Conservation (phyloP, 2,113 vertebrate species). For the Motacilla alba region DNA sequence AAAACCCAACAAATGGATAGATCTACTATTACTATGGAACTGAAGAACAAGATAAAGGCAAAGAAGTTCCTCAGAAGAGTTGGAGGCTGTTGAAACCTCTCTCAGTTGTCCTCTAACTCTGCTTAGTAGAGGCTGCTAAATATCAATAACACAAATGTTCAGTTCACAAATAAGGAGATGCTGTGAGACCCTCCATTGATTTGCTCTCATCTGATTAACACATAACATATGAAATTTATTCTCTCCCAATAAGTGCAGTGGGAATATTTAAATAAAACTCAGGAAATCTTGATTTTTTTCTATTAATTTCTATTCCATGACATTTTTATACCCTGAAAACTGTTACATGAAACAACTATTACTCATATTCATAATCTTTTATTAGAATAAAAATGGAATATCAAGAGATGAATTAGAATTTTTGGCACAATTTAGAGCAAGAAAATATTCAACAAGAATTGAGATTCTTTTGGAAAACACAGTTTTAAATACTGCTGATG, state of each 20-base stretch:
- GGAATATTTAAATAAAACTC: not conserved
- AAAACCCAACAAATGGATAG: not conserved
- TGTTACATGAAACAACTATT: not conserved
- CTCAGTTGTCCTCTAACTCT: not conserved
- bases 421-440: not conserved
- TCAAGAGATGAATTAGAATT: not conserved
- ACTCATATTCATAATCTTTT: not conserved
- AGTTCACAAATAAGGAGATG: not conserved
- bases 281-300: not conserved
- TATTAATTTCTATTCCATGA: not conserved
- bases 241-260: fast-evolving
- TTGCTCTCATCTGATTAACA: not conserved
- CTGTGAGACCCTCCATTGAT: not conserved
- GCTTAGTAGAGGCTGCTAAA: not conserved
- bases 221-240: not conserved
- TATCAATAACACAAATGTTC: not conserved
- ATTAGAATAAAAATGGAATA: not conserved
- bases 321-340: not conserved
- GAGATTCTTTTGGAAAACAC: not conserved
- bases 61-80: not conserved
- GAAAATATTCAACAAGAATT: not conserved
- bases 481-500: not conserved
- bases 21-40: not conserved
- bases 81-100: not conserved
- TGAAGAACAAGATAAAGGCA: not conserved